Percentiles rank a stretch among this genome's conserved stretches.
These are phyloP conservation scores for Scomber japonicus DNA, from an alignment of 2,113 vertebrate genomes.

Conservation along the genomic window DNA sequence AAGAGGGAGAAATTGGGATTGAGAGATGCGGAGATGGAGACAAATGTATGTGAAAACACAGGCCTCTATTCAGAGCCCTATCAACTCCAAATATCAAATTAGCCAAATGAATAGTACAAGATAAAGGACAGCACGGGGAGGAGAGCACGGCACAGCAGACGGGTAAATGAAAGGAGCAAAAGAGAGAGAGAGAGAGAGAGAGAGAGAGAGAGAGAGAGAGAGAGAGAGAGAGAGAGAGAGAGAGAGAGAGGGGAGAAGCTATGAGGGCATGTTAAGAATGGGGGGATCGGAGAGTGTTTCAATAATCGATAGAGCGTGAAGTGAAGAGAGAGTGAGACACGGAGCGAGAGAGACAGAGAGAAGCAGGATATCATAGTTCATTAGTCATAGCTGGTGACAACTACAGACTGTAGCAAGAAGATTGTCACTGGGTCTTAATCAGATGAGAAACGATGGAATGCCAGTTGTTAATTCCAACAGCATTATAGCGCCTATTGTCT, in stretches of 20 bases:
- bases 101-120: constrained; percentile 81
- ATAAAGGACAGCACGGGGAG: constrained; percentile 62
- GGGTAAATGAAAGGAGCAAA: constrained; percentile 47
- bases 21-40: constrained; percentile 66
- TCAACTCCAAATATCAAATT: constrained; percentile 83
- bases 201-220: not conserved
- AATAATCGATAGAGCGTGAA: constrained; percentile 80
- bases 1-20: constrained; percentile 33
- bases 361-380: constrained; percentile 75
- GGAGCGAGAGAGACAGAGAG: constrained; percentile 14
- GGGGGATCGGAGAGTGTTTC: constrained; percentile 70
- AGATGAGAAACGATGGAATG: constrained; percentile 78
- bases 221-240: not conserved
- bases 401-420: constrained; percentile 72
- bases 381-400: constrained; percentile 77
- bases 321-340: constrained; percentile 57
- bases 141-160: constrained; percentile 26
- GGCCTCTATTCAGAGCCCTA: constrained; percentile 68
- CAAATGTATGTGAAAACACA: constrained; percentile 66
- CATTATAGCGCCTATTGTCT: constrained; percentile 71
- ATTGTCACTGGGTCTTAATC: constrained; percentile 79
- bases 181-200: constrained; percentile 7
- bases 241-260: constrained; percentile 7
- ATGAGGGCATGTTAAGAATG: constrained; percentile 54
- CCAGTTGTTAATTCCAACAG: constrained; percentile 72